Base-by-base conservation (phyloP, 2,888 invertebrate genomes). In the Athrips mouffetella region DNA sequence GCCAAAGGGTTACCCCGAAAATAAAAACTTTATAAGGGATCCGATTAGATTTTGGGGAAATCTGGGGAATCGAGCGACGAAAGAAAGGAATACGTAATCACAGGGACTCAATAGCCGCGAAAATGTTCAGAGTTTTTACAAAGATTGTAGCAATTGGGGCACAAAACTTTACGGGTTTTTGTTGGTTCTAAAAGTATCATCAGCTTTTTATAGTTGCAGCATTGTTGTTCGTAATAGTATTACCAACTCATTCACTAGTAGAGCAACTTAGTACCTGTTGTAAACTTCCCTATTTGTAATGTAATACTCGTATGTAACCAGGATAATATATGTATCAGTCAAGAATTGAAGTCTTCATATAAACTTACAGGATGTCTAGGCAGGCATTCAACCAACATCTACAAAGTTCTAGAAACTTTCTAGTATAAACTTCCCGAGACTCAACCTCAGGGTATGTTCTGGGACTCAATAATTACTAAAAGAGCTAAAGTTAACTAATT, bases 1-100 rank as follows among this genome's bases (percentile, higher is more conserved):
- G 58, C 55, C 50, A 55, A 70, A 70, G 59, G 74, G 70, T 69
- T 69, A 57, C 52, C 54, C 55, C 49, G 51, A 63, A 66, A 70
- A 73, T 70, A 73, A 73, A 74, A 76, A 73, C 65, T 74, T 75
- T 76, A 67, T 69, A 72, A 53, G 55, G 59, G 58, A 70, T 69
- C 59, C 58, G 68, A 78, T 76, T 72, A 72, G 68, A 70, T 74
- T 66, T 59, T 50, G 59, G 57, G 60, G 59, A 66, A 75, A 74
- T 66, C 60, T 50, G 59, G 57, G 61, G 59, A 66, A 75, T 71
- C 57, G 69, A 56, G 59, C 63, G 52, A 52, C 48, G 51, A 18
- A 42, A 44, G 6, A n/a, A 25, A 44, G 13, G 30, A 13, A 21
- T 30, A 21, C 31, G 31, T 20, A 31, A 21, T 21, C 11, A 35